Conservation (phyloP, 2,797 vertebrate species). For the Urophycis tenuis region DNA sequence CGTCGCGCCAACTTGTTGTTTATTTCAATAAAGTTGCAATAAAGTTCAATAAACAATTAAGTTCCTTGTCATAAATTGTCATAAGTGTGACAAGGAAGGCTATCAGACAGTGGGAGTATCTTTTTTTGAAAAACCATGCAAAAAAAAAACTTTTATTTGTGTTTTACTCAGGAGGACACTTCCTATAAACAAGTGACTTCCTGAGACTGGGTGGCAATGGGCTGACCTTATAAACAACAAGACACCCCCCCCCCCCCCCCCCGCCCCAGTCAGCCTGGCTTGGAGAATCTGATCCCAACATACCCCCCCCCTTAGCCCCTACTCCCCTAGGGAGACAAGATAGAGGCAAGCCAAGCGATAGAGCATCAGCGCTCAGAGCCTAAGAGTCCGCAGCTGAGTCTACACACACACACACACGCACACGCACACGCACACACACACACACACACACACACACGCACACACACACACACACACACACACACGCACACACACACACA, state of each 20-base stretch:
- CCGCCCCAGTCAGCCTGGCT: background rate
- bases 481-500: too few species aligned
- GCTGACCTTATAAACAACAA: background rate
- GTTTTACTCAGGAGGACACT: conserved; percentile 14
- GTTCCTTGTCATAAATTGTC: too few species aligned
- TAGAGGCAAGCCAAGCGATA: conserved; percentile 1
- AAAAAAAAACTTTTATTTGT: conserved; percentile 8
- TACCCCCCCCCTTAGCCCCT: too few species aligned
- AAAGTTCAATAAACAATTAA: too few species aligned
- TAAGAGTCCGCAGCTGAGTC: background rate
- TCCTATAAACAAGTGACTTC: conserved; percentile 56
- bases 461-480: background rate
- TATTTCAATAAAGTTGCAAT: background rate
- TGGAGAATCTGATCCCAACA: background rate
- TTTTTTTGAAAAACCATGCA: too few species aligned
- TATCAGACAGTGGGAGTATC: too few species aligned
- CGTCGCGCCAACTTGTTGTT: background rate
- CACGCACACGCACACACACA: background rate
- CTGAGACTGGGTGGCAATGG: conserved; percentile 51
- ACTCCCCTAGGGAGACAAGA: background rate
- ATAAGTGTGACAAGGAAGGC: too few species aligned
- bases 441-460: background rate
- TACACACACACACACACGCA: background rate
- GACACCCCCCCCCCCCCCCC: background rate
- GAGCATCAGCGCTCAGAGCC: background rate